Conservation (phyloP, 2,888 invertebrate genomes). For the Netelia inedita region DNA sequence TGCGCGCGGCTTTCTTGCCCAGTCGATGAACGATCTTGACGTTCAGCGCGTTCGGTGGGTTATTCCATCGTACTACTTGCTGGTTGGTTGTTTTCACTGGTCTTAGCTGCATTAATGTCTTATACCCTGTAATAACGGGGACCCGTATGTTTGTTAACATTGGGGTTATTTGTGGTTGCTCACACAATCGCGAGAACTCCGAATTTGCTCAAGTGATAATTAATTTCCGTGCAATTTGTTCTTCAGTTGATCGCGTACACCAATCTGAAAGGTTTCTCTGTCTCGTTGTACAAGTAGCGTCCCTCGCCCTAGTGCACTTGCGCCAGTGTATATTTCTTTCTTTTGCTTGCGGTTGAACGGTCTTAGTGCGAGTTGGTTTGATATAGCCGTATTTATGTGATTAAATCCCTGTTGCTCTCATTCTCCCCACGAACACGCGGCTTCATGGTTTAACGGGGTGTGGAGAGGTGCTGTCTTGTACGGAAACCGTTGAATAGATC, state of each 20-base stretch:
- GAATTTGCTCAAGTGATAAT: slow-evolving; percentile 72
- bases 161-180: too few relatives aligned
- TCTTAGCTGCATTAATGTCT: too few relatives aligned
- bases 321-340: not conserved
- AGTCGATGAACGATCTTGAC: too few relatives aligned
- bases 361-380: slow-evolving; percentile 16
- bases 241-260: slow-evolving; percentile 72
- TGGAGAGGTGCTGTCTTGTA: slow-evolving; percentile 17
- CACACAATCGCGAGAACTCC: slow-evolving; percentile 44
- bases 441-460: not conserved
- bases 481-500: slow-evolving; percentile 43
- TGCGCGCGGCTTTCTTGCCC: too few relatives aligned
- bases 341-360: slow-evolving; percentile 20
- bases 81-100: too few relatives aligned
- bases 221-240: slow-evolving; percentile 68
- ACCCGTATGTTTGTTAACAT: too few relatives aligned
- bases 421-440: slow-evolving; percentile 29
- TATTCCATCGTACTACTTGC: too few relatives aligned
- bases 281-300: slow-evolving; percentile 66
- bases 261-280: slow-evolving; percentile 53
- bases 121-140: too few relatives aligned
- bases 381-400: not conserved
- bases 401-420: slow-evolving; percentile 17
- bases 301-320: slow-evolving; percentile 11
- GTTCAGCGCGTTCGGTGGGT: too few relatives aligned